Base-by-base conservation (phyloP, 2,113 vertebrate species). In the Pao palembangensis region DNA sequence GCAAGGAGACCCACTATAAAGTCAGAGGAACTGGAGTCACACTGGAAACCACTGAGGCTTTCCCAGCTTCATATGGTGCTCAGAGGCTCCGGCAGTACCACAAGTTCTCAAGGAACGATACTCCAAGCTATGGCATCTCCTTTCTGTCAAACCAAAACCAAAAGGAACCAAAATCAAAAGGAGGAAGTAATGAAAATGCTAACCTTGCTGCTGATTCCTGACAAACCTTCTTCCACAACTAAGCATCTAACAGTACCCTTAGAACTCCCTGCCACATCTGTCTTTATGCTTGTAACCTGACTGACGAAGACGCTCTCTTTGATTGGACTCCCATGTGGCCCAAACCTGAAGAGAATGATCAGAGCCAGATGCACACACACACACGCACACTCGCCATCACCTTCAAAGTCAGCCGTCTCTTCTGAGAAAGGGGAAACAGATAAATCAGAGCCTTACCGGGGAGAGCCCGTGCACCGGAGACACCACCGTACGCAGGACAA, bases 361-460 rank as follows among this genome's bases (percentile, higher is more conserved):
- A 49, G 57, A 73, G 52, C 38, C 23, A 48, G 70, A 70, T 54
- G 25, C 10, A 17, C 46, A 55, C 34, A 4, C 62, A 43, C 31
- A 21, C 10, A 17, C 46, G 52, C 34, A 4, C 62, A 43, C 31
- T 23, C 5, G 0, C 6, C 19, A 1, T 41, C n/a, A 14, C 28
- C 41, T 34, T 51, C 6, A 57, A 41, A 52, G 66, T 55, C 34
- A 44, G 34, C 8, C 34, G 11, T 38, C 38, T 64, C 53, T 38
- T 41, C 20, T 52, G 59, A 75, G 25, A 38, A 19, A 20, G 44
- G 61, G 49, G 18, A 28, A 23, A 31, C 0, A 49, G 48, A 54
- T 49, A 74, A 59, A 65, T 16, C n/a, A 19, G 72, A 88, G 80
- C 73, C 93, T 90, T 92, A 92, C 92, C 92, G 80, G 88, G 75